Conservation (phyloP, 1,140 invertebrate genomes). For the Leptopilina boulardi region DNA sequence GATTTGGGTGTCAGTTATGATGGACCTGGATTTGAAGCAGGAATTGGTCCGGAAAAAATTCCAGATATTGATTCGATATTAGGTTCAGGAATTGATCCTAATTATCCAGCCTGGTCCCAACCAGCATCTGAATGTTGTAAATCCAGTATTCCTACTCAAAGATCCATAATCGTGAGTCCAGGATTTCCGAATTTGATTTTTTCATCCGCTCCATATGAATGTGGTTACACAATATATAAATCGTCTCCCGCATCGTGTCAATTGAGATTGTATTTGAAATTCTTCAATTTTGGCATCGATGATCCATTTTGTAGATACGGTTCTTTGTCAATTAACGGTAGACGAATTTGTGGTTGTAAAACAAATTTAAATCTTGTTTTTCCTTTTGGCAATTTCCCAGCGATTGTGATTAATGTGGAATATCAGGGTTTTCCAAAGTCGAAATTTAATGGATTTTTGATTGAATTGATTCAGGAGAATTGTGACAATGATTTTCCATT, state of each 20-base stretch:
- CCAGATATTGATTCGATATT: background rate
- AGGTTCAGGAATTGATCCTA: background rate
- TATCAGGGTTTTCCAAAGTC: slow-evolving; percentile 57
- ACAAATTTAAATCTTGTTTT: slow-evolving; percentile 71
- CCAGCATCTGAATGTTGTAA: slow-evolving; percentile 67
- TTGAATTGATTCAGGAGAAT: slow-evolving; percentile 77
- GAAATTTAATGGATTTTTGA: slow-evolving; percentile 74
- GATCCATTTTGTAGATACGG: slow-evolving; percentile 72
- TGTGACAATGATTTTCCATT: slow-evolving; percentile 64
- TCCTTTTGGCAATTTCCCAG: slow-evolving; percentile 44
- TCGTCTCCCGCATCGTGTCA: slow-evolving; percentile 73
- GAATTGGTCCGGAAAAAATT: background rate
- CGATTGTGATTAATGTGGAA: slow-evolving; percentile 53
- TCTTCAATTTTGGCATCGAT: slow-evolving; percentile 75
- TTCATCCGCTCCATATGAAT: slow-evolving; percentile 60
- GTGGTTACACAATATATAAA: slow-evolving; percentile 75
- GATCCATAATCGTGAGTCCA: slow-evolving; percentile 77
- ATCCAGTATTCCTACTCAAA: slow-evolving; percentile 68
- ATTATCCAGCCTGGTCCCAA: slow-evolving; percentile 13
- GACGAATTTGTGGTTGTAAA: slow-evolving; percentile 77
- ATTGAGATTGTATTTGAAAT: slow-evolving; percentile 76
- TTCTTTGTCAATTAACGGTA: slow-evolving; percentile 77
- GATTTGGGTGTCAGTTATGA: background rate
- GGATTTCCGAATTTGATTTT: slow-evolving; percentile 73
- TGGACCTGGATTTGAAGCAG: background rate